A percentile compares a stretch with the other conserved stretches of the same genome.
phyloP scores from a whole-genome alignment of 2,113 vertebrate genomes.

The Chelonoidis abingdonii region DNA sequence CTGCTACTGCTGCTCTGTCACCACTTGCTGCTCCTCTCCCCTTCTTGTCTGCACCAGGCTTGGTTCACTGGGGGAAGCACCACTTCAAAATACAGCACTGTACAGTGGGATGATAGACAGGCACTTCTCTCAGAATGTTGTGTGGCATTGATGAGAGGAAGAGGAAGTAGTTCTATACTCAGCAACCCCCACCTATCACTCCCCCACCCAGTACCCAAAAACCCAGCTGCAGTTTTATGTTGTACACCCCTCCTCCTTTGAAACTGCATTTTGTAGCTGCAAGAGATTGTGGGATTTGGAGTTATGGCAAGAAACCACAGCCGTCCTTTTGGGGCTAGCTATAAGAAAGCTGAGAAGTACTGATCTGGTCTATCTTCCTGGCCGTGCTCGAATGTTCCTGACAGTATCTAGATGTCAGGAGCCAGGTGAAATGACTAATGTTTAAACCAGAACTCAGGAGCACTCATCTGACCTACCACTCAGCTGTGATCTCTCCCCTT shows the following conservation, averaged over 20 bases:
- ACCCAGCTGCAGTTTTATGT: neutral
- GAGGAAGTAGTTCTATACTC: neutral
- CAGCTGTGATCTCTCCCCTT: neutral
- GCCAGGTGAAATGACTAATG: neutral
- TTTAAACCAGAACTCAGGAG: neutral
- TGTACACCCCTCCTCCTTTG: neutral
- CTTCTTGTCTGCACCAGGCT: neutral
- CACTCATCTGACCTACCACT: neutral
- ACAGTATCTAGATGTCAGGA: neutral
- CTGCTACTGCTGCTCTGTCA: too few species aligned
- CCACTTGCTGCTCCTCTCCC: neutral
- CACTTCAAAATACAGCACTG: neutral
- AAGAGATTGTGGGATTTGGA: neutral
- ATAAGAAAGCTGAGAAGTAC: neutral
- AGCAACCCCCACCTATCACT: neutral
- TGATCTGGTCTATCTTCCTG: neutral
- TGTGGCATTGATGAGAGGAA: neutral
- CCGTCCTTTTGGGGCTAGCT: neutral
- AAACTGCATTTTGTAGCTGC: neutral
- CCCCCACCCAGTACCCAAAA: neutral
- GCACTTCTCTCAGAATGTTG: neutral
- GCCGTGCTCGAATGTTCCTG: neutral
- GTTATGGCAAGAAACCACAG: neutral
- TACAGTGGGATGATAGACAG: neutral
- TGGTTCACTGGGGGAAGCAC: neutral